phyloP scores from a whole-genome alignment of 2,888 invertebrate genomes.

The Julus scanicus region DNA sequence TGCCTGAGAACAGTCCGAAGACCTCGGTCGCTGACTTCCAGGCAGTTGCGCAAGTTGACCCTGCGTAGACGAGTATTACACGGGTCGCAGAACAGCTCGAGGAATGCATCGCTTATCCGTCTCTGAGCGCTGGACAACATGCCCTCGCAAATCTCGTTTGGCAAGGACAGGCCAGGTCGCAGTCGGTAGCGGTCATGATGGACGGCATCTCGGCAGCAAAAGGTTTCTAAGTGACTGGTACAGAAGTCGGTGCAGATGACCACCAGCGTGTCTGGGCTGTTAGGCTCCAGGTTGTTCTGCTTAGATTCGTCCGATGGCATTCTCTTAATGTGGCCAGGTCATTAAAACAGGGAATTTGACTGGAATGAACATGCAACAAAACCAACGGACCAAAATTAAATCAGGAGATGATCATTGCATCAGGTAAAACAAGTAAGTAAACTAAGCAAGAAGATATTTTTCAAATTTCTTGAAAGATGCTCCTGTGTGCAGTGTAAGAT shows the following conservation, averaged over 20 bases:
- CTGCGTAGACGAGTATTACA: constrained; percentile 75
- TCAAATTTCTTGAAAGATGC: no score
- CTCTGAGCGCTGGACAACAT: constrained; percentile 62
- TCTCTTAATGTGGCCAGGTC: not conserved
- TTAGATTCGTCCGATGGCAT: not conserved
- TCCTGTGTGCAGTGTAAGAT: no score
- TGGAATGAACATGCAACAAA: no score
- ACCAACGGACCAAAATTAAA: no score
- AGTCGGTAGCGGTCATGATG: constrained; percentile 69
- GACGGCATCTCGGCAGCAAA: constrained; percentile 69
- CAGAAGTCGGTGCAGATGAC: constrained; percentile 70
- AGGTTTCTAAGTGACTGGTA: constrained; percentile 73
- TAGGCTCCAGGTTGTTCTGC: constrained; percentile 58
- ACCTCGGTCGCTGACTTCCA: constrained; percentile 76
- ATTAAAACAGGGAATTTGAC: not conserved
- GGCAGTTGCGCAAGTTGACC: constrained; percentile 77
- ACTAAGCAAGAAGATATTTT: no score
- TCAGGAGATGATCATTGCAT: no score
- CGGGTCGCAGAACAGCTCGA: constrained; percentile 78
- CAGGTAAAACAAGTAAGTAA: no score
- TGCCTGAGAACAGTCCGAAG: constrained; percentile 78
- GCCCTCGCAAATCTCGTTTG: constrained; percentile 78
- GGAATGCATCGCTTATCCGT: constrained; percentile 74
- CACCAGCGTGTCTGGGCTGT: constrained; percentile 72
- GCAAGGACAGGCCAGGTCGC: constrained; percentile 74